Evolutionary conservation across 2,888 invertebrate genomes (phyloP).

Genomic region (Cantharis nigra): DNA sequence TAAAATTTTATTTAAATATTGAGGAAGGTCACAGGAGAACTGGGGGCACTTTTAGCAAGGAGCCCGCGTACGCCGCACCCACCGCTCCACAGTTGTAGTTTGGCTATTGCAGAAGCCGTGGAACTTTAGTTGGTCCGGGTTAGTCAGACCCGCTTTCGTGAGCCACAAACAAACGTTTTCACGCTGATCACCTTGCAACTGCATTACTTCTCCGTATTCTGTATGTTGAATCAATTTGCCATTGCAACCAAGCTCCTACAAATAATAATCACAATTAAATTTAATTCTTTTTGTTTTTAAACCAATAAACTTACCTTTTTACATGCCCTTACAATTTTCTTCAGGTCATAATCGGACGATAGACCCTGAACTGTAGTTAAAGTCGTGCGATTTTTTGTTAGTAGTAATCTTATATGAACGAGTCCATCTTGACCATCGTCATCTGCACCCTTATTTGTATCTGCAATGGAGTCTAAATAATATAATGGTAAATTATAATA

Average conservation of each 20-base stretch:
- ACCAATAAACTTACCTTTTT: conserved; percentile 76
- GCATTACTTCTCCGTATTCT: conserved; percentile 99
- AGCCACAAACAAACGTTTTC: conserved; percentile 99
- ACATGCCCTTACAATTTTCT: conserved; percentile 99
- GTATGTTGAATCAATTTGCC: conserved; percentile 99
- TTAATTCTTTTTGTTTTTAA: no score
- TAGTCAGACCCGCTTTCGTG: conserved; percentile 95
- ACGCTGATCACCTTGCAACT: conserved; percentile 99
- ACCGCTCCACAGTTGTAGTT: no score
- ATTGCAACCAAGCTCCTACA: conserved; percentile 99
- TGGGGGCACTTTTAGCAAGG: no score
- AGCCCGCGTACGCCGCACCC: no score
- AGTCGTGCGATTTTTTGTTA: no score
- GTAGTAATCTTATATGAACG: conserved; percentile 99
- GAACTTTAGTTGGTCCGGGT: conserved; percentile 98
- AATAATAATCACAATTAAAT: conserved; percentile 35
- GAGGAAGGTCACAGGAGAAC: no score
- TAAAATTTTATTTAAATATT: no score
- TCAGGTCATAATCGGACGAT: conserved; percentile 98
- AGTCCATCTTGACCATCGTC: conserved; percentile 98
- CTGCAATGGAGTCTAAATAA: conserved; percentile 94
- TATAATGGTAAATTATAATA: conserved; percentile 6
- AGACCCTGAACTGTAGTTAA: conserved; percentile 98
- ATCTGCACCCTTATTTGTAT: conserved; percentile 98
- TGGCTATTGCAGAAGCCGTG: conserved; percentile 99